Evolutionary conservation across 2,888 invertebrate genomes (phyloP).

Genomic region (Cephus runcator): DNA sequence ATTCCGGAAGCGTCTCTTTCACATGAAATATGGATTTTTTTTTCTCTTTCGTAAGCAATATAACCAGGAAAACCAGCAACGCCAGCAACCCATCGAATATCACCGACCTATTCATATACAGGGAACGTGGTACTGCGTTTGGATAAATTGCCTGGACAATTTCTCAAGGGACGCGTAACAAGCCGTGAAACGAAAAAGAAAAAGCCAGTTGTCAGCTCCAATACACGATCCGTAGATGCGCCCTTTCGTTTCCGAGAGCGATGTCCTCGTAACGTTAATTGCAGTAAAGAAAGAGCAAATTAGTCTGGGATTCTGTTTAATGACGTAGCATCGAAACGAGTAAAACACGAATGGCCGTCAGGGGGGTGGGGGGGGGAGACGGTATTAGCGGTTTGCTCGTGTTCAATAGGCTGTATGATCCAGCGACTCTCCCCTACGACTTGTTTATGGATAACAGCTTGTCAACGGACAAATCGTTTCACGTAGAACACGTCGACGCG

Average conservation of each 20-base stretch:
- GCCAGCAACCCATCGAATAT: background rate
- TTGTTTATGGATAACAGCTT: constrained; percentile 36
- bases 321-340: background rate
- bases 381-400: constrained; percentile 1
- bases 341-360: background rate
- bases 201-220: background rate
- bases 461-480: constrained; percentile 28
- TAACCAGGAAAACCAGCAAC: background rate
- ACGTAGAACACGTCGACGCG: constrained; percentile 19
- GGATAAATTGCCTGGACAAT: background rate
- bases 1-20: background rate
- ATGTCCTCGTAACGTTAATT: background rate
- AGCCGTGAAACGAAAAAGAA: background rate
- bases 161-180: background rate
- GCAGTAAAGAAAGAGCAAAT: background rate
- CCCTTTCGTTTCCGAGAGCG: background rate
- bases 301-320: background rate
- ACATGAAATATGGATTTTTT: background rate
- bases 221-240: background rate
- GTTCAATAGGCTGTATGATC: background rate
- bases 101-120: background rate
- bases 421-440: background rate
- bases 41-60: background rate
- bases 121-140: background rate
- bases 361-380: background rate